Evolutionary conservation across 2,113 vertebrate genomes (phyloP).

Genomic region (Chionomys nivalis): DNA sequence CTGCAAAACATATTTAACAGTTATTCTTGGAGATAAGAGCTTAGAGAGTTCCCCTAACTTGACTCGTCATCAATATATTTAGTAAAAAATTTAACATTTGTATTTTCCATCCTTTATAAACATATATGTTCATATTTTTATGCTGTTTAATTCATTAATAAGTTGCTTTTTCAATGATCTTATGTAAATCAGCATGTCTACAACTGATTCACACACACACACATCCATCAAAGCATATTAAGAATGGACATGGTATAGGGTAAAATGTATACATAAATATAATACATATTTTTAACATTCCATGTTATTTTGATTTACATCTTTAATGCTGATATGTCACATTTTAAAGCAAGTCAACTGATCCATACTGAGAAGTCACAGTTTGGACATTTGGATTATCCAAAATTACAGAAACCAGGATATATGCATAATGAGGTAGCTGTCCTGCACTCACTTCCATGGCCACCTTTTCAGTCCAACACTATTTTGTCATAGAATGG

Average conservation of each 20-base stretch:
- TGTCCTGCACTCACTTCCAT: neutral
- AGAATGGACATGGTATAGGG: neutral
- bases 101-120: constrained; percentile 13
- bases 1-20: constrained; percentile 3
- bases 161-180: constrained; percentile 13
- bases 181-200: constrained; percentile 21
- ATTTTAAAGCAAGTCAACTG: constrained; percentile 15
- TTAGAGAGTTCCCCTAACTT: constrained; percentile 11
- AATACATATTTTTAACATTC: neutral
- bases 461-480: neutral
- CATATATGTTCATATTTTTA: neutral
- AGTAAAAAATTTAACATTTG: neutral
- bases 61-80: neutral
- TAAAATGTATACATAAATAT: neutral
- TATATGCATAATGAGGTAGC: neutral
- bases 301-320: neutral
- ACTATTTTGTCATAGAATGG: constrained; percentile 2
- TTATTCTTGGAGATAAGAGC: constrained; percentile 37
- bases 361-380: neutral
- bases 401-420: neutral
- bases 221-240: neutral
- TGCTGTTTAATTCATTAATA: neutral
- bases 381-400: constrained; percentile 37
- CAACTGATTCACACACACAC: neutral
- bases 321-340: neutral